Percentiles rank a stretch among this genome's conserved stretches.
phyloP scores from a whole-genome alignment of 2,113 vertebrate species.

The Boulengerochromis microlepis region DNA sequence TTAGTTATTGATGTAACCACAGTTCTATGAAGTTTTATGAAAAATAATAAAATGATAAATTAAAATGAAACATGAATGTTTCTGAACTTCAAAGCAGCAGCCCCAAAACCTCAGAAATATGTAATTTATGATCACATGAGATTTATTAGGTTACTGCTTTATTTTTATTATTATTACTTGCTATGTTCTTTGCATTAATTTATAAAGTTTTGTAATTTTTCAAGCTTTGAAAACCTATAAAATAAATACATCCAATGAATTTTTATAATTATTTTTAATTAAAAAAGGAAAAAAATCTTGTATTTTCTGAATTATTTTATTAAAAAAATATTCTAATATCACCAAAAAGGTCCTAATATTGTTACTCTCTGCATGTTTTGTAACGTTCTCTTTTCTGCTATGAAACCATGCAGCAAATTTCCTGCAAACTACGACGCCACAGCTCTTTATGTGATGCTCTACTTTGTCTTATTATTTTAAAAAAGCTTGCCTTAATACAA shows the following conservation, averaged over 20 bases:
- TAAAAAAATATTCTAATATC: neutral
- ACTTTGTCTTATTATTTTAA: neutral
- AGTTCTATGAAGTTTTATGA: neutral
- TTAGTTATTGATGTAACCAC: neutral
- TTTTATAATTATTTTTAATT: neutral
- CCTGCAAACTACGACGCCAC: neutral
- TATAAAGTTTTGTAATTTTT: neutral
- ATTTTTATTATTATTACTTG: neutral
- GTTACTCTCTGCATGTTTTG: neutral
- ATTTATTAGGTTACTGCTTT: neutral
- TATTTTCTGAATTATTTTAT: neutral
- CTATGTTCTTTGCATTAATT: neutral
- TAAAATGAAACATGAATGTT: neutral
- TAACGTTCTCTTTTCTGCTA: neutral
- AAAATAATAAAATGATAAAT: neutral
- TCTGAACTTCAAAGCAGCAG: neutral
- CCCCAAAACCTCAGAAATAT: neutral
- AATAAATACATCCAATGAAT: neutral
- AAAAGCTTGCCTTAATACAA: neutral
- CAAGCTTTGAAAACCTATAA: neutral
- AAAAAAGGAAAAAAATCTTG: neutral
- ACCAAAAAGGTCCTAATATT: neutral
- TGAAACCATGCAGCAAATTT: neutral
- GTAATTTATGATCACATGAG: neutral
- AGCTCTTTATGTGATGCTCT: neutral